Evolutionary conservation across 2,888 invertebrate genomes (phyloP), one percentile per base, ranked within the genome.

Genomic region (Synanthedon myopaeformis): DNA sequence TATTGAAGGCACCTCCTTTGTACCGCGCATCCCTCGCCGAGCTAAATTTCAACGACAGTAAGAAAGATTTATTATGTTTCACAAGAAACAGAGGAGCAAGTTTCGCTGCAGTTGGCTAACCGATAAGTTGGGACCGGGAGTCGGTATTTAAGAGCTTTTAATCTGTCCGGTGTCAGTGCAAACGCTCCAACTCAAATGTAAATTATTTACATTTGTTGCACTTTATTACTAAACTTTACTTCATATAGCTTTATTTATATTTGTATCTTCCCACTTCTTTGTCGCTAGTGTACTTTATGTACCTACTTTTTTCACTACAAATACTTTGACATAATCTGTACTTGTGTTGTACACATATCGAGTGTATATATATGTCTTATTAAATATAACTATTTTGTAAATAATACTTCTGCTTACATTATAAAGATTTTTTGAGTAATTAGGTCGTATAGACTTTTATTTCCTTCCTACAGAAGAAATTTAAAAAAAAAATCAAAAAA

Each of bases 21-120:
- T 68, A 73, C 69, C 70, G 71, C 62, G 64, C 66, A 72, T 75
- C 74, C 72, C 74, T 69, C 70, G 73, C 73, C 72, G 69, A 72
- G 82, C 79, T 82, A 82, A 83, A 79, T 82, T 82, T 78, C 82
- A 82, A 81, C 78, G 84, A 80, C 83, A 82, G 78, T 76, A 72
- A 76, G 76, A 76, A 79, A 82, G 84, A 86, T 85, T 82, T 83
- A 85, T 85, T 79, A 76, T 75, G 74, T 55, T 57, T 53, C 52
- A 54, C 59, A 77, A 77, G 80, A 76, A 82, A 76, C 73, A 70
- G 60, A 61, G 67, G 67, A 60, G 55, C 53, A 75, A 81, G 74
- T 82, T 80, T 69, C 61, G 61, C 69, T 82, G 82, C 81, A 83
- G 75, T 78, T 67, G 70, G 78, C 70, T 74, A 72, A 70, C 79